Base-by-base conservation (phyloP, 2,797 vertebrate genomes). In the Dallia pectoralis region DNA sequence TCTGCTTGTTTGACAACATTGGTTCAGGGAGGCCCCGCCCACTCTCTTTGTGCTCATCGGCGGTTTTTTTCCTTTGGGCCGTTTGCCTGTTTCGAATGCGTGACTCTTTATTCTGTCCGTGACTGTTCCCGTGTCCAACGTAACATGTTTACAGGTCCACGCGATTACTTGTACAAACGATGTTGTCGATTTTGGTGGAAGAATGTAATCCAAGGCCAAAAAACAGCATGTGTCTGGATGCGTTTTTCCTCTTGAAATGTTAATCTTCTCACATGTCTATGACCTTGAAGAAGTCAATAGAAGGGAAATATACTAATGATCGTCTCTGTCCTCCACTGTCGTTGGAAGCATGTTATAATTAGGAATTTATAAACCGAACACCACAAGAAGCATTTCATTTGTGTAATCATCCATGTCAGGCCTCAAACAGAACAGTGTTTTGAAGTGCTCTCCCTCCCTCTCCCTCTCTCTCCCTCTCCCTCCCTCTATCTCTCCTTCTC, bases 351-450 rank as follows among this genome's bases (percentile, higher is more conserved):
- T 16, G 16, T 16, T 63, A 30, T 29, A 32, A 63, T 30, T 29
- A 63, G 61, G 29, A 32, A 6, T 63, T 32, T 27, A 30, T 8
- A 32, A 30, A 30, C 15, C 14, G 4, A 25, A 32, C 14, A 63
- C 59, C 27, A 63, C 61, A 18, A 18, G 27, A 30, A 30, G 27
- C 61, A 29, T 32, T 63, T 63, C 15, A 63, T 63, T 63, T 63
- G 15, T 63, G 61, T 63, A 32, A 63, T 15, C 61, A 32, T 63
- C 61, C 16, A 63, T 30, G 61, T 7, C 29, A 63, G 29, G 27
- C 61, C 15, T 63, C 61, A 11, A 32, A 56, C 53, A 56, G 53
- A 63, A 63, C 61, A 63, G 59, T 15, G 61, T 63, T 63, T 63
- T 30, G 61, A 63, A 63, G 61, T 32, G 61, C 27, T 56, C 8